Percentiles rank a stretch among this genome's conserved stretches.
phyloP scores from a whole-genome alignment of 2,797 vertebrate genomes.

The Muscicapa striata region DNA sequence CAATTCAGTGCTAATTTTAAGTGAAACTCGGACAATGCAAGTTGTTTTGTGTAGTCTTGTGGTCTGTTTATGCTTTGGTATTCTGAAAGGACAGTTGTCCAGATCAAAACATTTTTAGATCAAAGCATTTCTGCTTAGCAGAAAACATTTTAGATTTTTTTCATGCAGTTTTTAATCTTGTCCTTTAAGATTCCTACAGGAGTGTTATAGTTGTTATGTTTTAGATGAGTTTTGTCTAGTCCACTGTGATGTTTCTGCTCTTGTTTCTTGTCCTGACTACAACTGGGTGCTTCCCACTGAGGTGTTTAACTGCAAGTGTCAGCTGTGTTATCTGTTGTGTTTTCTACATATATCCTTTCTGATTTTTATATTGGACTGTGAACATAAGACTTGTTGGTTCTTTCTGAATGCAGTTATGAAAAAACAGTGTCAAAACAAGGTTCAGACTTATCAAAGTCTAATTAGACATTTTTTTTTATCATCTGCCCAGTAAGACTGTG shows the following conservation, averaged over 20 bases:
- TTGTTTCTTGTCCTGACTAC: background rate
- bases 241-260: background rate
- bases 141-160: background rate
- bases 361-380: background rate
- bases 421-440: background rate
- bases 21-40: background rate
- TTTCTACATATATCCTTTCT: background rate
- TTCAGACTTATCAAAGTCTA: background rate
- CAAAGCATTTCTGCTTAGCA: background rate
- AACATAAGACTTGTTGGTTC: background rate
- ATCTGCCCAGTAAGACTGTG: background rate
- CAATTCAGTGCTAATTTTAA: background rate
- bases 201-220: background rate
- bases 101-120: background rate
- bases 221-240: slow-evolving; percentile 13
- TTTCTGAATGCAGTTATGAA: background rate
- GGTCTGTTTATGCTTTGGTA: background rate
- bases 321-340: background rate
- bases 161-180: background rate
- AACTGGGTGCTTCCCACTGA: background rate
- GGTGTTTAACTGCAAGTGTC: background rate
- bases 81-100: background rate
- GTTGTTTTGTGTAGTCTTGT: background rate
- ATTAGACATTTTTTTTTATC: background rate
- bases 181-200: background rate